Evolutionary conservation across 2,888 invertebrate species (phyloP).

Genomic region (Lasioglossum oenotherae): DNA sequence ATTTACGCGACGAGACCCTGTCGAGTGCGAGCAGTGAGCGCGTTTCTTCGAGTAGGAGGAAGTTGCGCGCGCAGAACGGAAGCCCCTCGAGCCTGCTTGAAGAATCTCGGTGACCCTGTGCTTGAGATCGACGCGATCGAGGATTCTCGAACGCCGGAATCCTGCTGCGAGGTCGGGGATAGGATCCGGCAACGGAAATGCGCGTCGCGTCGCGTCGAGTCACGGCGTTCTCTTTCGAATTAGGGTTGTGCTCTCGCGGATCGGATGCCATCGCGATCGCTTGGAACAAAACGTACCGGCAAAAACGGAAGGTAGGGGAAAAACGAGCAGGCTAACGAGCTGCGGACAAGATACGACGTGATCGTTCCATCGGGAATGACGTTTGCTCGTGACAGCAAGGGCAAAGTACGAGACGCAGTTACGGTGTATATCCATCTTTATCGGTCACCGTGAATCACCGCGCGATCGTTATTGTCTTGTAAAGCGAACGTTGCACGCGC

Average conservation of each 20-base stretch:
- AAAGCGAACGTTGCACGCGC: slow-evolving; percentile 49
- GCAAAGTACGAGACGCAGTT: slow-evolving; percentile 83
- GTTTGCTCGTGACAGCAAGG: slow-evolving; percentile 59
- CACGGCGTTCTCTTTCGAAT: background rate
- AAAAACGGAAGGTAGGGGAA: background rate
- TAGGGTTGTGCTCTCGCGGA: background rate
- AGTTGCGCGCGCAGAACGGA: background rate
- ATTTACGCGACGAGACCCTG: slow-evolving; percentile 33
- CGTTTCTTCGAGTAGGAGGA: background rate
- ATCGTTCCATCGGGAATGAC: slow-evolving; percentile 31
- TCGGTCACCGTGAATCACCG: slow-evolving; percentile 80
- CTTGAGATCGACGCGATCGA: background rate
- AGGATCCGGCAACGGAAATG: background rate
- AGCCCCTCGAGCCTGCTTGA: background rate
- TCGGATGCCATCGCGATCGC: background rate
- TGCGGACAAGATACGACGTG: slow-evolving; percentile 1
- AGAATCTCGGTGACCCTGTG: slow-evolving; percentile 5
- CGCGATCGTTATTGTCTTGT: slow-evolving; percentile 76
- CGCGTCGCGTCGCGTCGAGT: background rate
- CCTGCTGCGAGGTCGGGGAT: background rate
- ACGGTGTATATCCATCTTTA: slow-evolving; percentile 77
- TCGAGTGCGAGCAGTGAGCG: background rate
- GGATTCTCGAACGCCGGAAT: background rate
- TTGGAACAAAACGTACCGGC: background rate
- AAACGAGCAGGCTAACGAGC: background rate